These are phyloP conservation scores for Mongoloraphidia duomilia DNA, from an alignment of 2,888 invertebrate species.

Conservation along the genomic window DNA sequence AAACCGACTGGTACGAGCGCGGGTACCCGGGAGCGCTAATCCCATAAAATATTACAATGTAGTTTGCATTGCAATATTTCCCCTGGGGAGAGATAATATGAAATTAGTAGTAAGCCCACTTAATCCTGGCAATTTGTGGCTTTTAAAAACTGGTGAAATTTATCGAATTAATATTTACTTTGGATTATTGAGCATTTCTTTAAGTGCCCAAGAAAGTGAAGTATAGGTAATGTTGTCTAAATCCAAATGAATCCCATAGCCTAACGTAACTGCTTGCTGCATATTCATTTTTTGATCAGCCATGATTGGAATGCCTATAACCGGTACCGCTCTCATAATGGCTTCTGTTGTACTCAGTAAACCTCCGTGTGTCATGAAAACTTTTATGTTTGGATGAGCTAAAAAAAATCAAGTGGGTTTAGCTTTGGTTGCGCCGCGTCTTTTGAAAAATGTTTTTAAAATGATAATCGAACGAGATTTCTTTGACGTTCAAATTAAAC, in stretches of 20 bases:
- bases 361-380: slow-evolving; percentile 44
- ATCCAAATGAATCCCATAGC: slow-evolving; percentile 26
- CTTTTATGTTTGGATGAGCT: slow-evolving; percentile 12
- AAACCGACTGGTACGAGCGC: too few relatives aligned
- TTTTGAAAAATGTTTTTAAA: too few relatives aligned
- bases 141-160: not conserved
- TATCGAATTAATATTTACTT: not conserved
- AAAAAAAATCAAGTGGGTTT: not conserved
- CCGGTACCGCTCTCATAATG: slow-evolving; percentile 31
- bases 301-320: slow-evolving; percentile 36
- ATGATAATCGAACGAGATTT: too few relatives aligned
- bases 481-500: too few relatives aligned
- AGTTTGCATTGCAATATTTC: too few relatives aligned
- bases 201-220: slow-evolving; percentile 25
- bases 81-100: too few relatives aligned
- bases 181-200: slow-evolving; percentile 18
- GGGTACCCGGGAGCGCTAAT: too few relatives aligned
- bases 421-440: too few relatives aligned
- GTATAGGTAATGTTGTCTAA: slow-evolving; percentile 29
- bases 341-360: slow-evolving; percentile 39
- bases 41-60: too few relatives aligned
- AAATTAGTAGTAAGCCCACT: too few relatives aligned
- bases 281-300: slow-evolving; percentile 37
- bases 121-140: too few relatives aligned
- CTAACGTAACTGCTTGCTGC: slow-evolving; percentile 27